Evolutionary conservation across 2,888 invertebrate genomes (phyloP).

Genomic region (Odontomyia ornata): DNA sequence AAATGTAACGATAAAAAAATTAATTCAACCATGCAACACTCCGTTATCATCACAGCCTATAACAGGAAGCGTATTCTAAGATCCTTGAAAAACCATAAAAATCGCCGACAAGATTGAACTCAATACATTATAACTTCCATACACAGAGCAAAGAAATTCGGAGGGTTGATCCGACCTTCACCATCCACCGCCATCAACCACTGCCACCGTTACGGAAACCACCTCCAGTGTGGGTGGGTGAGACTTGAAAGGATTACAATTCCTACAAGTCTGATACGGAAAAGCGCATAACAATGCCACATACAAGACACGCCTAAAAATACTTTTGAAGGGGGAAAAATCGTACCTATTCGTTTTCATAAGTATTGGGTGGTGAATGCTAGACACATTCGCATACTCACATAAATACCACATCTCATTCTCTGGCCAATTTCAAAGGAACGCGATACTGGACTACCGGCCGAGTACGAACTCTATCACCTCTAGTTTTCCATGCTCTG

Average conservation of each 20-base stretch:
- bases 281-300: slow-evolving; percentile 31
- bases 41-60: background rate
- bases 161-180: too few relatives aligned
- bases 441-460: background rate
- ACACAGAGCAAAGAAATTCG: too few relatives aligned
- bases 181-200: too few relatives aligned
- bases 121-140: too few relatives aligned
- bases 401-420: background rate
- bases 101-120: too few relatives aligned
- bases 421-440: background rate
- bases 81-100: too few relatives aligned
- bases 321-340: background rate
- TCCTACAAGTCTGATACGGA: background rate
- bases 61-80: background rate
- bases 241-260: background rate
- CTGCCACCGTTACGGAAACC: too few relatives aligned
- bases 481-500: background rate
- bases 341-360: background rate
- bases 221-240: background rate
- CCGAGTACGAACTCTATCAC: background rate
- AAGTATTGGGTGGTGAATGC: background rate
- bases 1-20: background rate
- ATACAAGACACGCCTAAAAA: slow-evolving; percentile 41
- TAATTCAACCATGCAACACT: slow-evolving; percentile 11
- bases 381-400: background rate